Base-by-base conservation (phyloP, 1,140 invertebrate species). In the Magallana gigas region DNA sequence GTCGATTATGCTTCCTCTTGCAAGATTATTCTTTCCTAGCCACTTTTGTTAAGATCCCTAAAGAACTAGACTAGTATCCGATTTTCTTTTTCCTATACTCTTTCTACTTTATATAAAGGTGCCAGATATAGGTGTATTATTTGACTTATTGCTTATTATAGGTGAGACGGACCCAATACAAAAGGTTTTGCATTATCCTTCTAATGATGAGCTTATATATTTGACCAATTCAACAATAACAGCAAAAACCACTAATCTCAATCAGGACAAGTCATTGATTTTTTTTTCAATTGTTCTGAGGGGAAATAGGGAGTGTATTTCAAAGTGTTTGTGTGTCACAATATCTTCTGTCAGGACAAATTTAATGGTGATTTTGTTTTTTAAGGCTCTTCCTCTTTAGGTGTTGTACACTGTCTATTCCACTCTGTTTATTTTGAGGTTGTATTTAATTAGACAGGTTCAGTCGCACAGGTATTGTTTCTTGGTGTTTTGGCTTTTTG, bases 191-290 rank as follows among this genome's bases (percentile, higher is more conserved):
- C 23, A 76, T 76, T 76, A 76, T 76, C 68, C 68, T 12, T 76
- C 68, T 76, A 76, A 76, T 76, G 68, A 76, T 76, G 68, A 76
- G 68, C 29, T 76, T 76, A 76, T 36, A 48, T 48, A 29, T 29
- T 36, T 11, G 18, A 76, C 18, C 68, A 36, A 76, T 29, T 76
- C 36, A 29, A 76, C 68, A 29, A 12, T 76, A 48, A 48, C 23
- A 29, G 29, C 23, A 12, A 76, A 64, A 29, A 76, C 68, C 68
- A 76, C 23, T 76, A 76, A 76, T 76, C 68, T 76, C 12, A 4
- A 12, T 12, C 8, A 9, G 68, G 36, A 18, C 12, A 29, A 23
- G 68, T 76, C 68, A 76, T 76, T 76, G 12, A 12, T 11, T 48
- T 76, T 76, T 76, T 29, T 5, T 11, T 76, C 18, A 23, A 9